phyloP scores from a whole-genome alignment of 2,888 invertebrate genomes.

The Yponomeuta plumbellus region DNA sequence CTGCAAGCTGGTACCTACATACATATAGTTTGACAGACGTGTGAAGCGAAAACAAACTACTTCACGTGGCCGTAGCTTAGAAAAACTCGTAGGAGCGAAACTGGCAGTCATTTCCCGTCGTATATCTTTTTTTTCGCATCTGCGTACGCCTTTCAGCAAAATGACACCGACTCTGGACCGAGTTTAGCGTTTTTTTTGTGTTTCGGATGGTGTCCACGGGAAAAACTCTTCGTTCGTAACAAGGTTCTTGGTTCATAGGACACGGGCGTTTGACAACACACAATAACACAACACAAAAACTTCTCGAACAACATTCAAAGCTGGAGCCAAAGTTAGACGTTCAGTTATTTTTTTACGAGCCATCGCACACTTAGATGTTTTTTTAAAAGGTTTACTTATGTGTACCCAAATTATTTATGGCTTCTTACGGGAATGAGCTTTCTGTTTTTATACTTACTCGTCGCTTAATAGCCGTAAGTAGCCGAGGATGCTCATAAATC shows the following conservation, averaged over 20 bases:
- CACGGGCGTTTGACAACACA: background rate
- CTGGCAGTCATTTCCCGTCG: constrained; percentile 65
- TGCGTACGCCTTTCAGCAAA: constrained; percentile 40
- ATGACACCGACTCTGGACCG: constrained; percentile 35
- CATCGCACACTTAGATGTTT: background rate
- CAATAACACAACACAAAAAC: background rate
- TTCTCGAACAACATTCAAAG: background rate
- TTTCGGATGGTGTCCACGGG: background rate
- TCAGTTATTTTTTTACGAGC: background rate
- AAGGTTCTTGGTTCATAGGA: background rate
- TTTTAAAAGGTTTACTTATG: background rate
- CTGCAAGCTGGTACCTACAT: background rate
- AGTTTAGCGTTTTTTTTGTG: constrained; percentile 23
- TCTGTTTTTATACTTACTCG: constrained; percentile 24
- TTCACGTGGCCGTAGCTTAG: constrained; percentile 25
- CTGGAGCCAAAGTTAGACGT: background rate
- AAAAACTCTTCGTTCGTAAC: background rate
- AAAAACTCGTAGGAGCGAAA: constrained; percentile 56
- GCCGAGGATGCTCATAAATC: constrained; percentile 38
- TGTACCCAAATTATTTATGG: constrained; percentile 14
- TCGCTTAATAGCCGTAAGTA: constrained; percentile 25
- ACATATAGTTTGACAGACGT: constrained; percentile 7
- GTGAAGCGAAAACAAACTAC: constrained; percentile 15
- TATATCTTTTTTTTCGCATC: constrained; percentile 66
- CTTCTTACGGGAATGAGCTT: constrained; percentile 17